These are phyloP conservation scores for Anguilla pacifica DNA, from an alignment of 2,797 vertebrate species.

Conservation along the genomic window DNA sequence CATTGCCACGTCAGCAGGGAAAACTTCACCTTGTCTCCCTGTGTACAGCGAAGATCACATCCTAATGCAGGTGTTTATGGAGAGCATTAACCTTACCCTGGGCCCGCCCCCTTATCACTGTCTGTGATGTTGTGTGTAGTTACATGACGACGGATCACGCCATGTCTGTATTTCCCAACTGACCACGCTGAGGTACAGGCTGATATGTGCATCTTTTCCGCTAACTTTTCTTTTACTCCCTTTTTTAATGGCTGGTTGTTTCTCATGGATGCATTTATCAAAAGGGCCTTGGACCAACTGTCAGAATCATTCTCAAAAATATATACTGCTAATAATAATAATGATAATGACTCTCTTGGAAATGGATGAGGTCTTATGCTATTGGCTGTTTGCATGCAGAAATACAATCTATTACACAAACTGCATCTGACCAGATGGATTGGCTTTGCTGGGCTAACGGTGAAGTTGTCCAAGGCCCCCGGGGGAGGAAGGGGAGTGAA, in stretches of 20 bases:
- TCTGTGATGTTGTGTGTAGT: slow-evolving; percentile 43
- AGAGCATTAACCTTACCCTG: slow-evolving; percentile 16
- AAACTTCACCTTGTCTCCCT: background rate
- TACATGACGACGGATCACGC: slow-evolving; percentile 37
- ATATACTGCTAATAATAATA: background rate
- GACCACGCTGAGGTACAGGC: slow-evolving; percentile 65
- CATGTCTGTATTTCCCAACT: slow-evolving; percentile 80
- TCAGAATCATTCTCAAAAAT: slow-evolving; percentile 1
- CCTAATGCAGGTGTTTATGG: slow-evolving; percentile 1
- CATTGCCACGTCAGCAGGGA: background rate
- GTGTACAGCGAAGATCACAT: slow-evolving; percentile 18
- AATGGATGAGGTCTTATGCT: background rate
- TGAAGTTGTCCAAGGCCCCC: slow-evolving; percentile 37
- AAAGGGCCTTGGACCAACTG: slow-evolving; percentile 52
- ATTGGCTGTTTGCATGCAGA: background rate
- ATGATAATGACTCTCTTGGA: background rate
- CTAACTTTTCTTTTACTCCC: slow-evolving; percentile 35
- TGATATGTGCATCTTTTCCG: slow-evolving; percentile 32
- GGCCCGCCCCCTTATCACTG: slow-evolving; percentile 34
- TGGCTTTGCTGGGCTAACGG: slow-evolving; percentile 14
- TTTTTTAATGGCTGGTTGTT: slow-evolving; percentile 32
- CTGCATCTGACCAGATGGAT: slow-evolving; percentile 4
- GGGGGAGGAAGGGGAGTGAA: slow-evolving; percentile 28
- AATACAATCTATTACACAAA: background rate
- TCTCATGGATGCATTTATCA: slow-evolving; percentile 43